Conservation (phyloP, 2,888 invertebrate genomes). For the Theretra japonica region DNA sequence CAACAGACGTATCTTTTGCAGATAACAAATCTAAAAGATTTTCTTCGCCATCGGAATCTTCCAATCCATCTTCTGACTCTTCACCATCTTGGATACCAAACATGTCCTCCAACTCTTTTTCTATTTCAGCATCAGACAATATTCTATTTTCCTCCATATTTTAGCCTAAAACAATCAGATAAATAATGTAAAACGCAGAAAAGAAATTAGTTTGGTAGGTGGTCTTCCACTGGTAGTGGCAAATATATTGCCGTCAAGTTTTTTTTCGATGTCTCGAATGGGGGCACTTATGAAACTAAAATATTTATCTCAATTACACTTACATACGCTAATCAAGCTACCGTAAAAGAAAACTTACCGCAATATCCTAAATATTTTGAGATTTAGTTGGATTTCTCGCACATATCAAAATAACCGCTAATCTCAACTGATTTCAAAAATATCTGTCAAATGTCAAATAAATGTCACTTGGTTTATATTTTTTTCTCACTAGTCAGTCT, state of each 20-base stretch:
- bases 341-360: no score
- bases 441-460: no score
- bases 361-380: no score
- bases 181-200: background rate
- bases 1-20: background rate
- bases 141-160: background rate
- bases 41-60: slow-evolving; percentile 1
- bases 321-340: no score
- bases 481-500: no score
- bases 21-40: background rate
- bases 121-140: slow-evolving; percentile 1
- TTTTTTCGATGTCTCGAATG: background rate
- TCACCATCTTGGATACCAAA: background rate
- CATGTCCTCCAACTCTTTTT: background rate
- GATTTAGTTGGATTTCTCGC: no score
- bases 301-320: no score
- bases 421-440: no score
- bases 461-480: no score
- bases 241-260: slow-evolving; percentile 9
- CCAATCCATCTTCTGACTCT: background rate
- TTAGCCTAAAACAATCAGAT: background rate
- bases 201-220: background rate
- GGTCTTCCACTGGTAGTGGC: background rate
- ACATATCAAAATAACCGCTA: no score
- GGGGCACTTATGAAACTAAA: no score